Base-by-base conservation (phyloP, 2,113 vertebrate genomes). In the Chunga burmeisteri region DNA sequence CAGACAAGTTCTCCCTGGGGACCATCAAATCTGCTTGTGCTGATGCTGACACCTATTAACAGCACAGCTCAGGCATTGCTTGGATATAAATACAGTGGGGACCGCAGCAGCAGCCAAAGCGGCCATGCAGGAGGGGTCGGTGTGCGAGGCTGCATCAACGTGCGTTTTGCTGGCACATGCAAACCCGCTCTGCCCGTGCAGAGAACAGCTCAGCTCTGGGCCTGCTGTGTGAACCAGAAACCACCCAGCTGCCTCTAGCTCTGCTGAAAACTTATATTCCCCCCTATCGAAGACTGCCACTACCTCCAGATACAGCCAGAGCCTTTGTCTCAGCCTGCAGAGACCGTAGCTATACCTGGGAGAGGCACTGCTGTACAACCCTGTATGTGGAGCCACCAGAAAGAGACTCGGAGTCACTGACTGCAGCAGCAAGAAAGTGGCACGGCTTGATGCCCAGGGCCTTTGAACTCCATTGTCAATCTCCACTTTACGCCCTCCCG, bases 401-500 rank as follows among this genome's bases (percentile, higher is more conserved):
- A 66, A 49, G 27, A 80, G 63, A 59, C 50, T 58, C 4, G 0
- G 59, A 81, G 58, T 44, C 70, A 53, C 84, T 19, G 65, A 53
- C 84, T 19, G 65, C 27, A 15, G 75, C 81, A 29, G n/a, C 4
- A 4, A 86, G 55, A 71, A 77, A 81, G 52, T 1, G 0, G 74
- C 71, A 36, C 49, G 47, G 52, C 74, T 55, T 49, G 47, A 88
- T 70, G 68, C 82, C 59, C 63, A 55, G 91, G 86, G 83, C 67
- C 68, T 92, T 18, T 80, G 71, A 93, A 70, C 59, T 81, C 62
- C 0, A 0, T 12, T 40, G 29, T 26, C 83, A 30, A 10, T 36
- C 72, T 61, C 38, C 0, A 0, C 42, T 91, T 71, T 87, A 50
- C 0, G 0, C n/a, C 46, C 40, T 80, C 46, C 55, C 2, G 13